phyloP scores from a whole-genome alignment of 2,888 invertebrate species.

The Trichopoda pennipes region DNA sequence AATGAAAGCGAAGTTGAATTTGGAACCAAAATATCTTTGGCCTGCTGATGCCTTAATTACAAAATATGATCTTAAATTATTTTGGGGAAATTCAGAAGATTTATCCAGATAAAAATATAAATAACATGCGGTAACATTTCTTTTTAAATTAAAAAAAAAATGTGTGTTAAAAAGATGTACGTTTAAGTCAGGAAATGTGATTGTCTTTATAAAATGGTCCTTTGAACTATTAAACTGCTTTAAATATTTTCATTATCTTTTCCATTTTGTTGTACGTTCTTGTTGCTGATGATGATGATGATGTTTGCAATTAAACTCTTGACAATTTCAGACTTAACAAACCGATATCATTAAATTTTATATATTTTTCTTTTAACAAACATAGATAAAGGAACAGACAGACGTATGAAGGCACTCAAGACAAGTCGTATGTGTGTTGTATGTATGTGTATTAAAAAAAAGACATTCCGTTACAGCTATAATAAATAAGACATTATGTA shows the following conservation, averaged over 20 bases:
- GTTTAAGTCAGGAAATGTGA: too few relatives aligned
- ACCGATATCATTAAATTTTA: slow-evolving; percentile 8
- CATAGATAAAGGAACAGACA: background rate
- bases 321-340: background rate
- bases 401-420: background rate
- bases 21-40: too few relatives aligned
- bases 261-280: background rate
- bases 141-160: too few relatives aligned
- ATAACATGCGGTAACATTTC: too few relatives aligned
- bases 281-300: background rate
- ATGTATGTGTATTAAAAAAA: background rate
- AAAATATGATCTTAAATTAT: too few relatives aligned
- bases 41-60: too few relatives aligned
- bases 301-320: slow-evolving; percentile 8
- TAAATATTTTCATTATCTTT: too few relatives aligned
- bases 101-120: too few relatives aligned
- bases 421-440: background rate
- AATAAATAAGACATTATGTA: slow-evolving; percentile 68
- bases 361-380: background rate
- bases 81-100: too few relatives aligned
- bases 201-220: background rate
- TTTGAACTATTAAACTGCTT: background rate
- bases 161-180: too few relatives aligned
- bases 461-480: slow-evolving; percentile 38
- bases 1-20: too few relatives aligned